A percentile compares a stretch with the other conserved stretches of the same genome.
Evolutionary conservation across 2,797 vertebrate genomes (phyloP).

Genomic region (Yasuhikotakia modesta): DNA sequence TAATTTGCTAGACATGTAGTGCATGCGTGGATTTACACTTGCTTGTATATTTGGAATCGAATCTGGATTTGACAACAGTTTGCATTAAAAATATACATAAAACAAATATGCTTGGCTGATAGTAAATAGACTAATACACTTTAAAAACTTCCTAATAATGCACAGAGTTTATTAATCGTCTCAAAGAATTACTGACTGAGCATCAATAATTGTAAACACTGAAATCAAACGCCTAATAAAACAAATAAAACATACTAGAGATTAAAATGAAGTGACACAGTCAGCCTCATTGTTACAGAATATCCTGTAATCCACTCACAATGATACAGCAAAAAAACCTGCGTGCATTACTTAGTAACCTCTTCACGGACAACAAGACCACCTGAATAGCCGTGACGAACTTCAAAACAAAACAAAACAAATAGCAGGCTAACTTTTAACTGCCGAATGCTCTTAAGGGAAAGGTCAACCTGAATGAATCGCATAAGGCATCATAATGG

Average conservation of each 20-base stretch:
- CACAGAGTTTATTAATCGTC: background rate
- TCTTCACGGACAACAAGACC: constrained; percentile 16
- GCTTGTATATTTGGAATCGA: background rate
- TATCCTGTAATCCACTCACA: background rate
- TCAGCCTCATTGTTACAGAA: background rate
- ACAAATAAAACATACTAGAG: background rate
- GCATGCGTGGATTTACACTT: background rate
- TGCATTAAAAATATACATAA: background rate
- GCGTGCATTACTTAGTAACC: background rate
- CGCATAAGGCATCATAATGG: background rate
- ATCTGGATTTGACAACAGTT: background rate
- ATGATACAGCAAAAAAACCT: constrained; percentile 8
- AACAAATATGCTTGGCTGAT: background rate
- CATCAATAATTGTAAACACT: background rate
- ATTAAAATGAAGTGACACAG: constrained; percentile 1
- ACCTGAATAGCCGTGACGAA: background rate
- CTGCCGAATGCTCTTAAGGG: background rate
- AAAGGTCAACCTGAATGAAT: background rate
- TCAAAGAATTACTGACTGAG: constrained; percentile 2
- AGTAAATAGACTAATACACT: background rate
- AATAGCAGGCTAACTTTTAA: background rate
- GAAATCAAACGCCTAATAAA: constrained; percentile 1
- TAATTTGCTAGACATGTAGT: background rate
- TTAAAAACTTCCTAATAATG: background rate
- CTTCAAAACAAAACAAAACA: constrained; percentile 19